Conservation (phyloP, 2,797 vertebrate genomes). For the Phataginus tetradactyla region DNA sequence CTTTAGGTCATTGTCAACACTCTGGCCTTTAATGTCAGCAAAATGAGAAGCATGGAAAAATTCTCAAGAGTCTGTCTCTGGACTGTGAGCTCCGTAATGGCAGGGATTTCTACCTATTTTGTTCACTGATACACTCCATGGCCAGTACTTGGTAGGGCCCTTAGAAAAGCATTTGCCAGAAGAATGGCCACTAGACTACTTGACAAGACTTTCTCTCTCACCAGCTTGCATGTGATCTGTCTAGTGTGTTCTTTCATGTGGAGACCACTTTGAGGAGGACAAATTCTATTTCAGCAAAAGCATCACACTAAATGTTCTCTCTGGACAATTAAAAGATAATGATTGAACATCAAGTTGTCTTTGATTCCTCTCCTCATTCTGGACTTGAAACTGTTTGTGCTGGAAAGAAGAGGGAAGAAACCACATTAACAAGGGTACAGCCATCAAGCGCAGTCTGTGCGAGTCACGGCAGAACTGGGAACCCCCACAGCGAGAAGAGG, state of each 20-base stretch:
- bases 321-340: not conserved
- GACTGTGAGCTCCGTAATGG: not conserved
- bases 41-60: not conserved
- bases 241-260: not conserved
- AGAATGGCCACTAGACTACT: not conserved
- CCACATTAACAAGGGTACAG: not conserved
- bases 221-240: not conserved
- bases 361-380: conserved; percentile 4
- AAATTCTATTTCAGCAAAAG: not conserved
- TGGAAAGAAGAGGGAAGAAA: not conserved
- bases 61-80: not conserved
- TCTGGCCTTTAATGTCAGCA: not conserved
- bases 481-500: not conserved
- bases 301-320: not conserved
- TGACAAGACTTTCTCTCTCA: not conserved
- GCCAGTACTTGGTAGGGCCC: not conserved
- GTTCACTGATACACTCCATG: not conserved
- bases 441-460: not conserved
- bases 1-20: not conserved
- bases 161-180: not conserved
- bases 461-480: not conserved
- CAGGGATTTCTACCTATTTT: not conserved
- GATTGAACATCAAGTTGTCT: not conserved
- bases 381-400: not conserved
- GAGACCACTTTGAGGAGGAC: not conserved